Percentiles rank a stretch among this genome's conserved stretches.
phyloP scores from a whole-genome alignment of 1,140 invertebrate genomes.

The Diorhabda carinulata region DNA sequence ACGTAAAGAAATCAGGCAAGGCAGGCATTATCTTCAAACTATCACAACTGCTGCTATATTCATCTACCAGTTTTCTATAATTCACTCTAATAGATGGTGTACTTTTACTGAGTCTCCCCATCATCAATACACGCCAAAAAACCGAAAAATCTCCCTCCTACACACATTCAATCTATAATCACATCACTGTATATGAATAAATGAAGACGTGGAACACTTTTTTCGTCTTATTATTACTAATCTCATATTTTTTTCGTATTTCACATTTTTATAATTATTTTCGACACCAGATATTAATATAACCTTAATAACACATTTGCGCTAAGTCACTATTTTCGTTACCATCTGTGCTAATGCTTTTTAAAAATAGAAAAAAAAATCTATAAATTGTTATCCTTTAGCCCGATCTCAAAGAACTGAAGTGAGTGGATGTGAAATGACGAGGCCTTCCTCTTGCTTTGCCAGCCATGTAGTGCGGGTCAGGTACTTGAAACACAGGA shows the following conservation, averaged over 20 bases:
- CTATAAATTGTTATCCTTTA: no score
- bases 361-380: no score
- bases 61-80: slow-evolving; percentile 59
- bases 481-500: slow-evolving; percentile 26
- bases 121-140: slow-evolving; percentile 23
- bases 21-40: slow-evolving; percentile 45
- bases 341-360: no score
- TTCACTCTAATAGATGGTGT: slow-evolving; percentile 55
- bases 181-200: background rate
- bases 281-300: no score
- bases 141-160: background rate
- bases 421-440: slow-evolving; percentile 16
- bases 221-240: background rate
- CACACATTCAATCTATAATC: slow-evolving; percentile 12
- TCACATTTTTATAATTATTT: no score
- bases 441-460: slow-evolving; percentile 4
- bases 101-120: slow-evolving; percentile 54
- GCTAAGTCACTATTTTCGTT: no score
- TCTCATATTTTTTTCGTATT: no score
- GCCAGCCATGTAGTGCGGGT: slow-evolving; percentile 23
- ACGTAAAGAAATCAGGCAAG: slow-evolving; percentile 59
- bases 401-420: slow-evolving; percentile 3
- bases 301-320: no score
- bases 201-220: background rate
- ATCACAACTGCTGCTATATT: slow-evolving; percentile 46